Percentiles rank a stretch among this genome's conserved stretches.
Conservation (phyloP, 1,140 invertebrate genomes). For the Rhagoletis zephyria region DNA sequence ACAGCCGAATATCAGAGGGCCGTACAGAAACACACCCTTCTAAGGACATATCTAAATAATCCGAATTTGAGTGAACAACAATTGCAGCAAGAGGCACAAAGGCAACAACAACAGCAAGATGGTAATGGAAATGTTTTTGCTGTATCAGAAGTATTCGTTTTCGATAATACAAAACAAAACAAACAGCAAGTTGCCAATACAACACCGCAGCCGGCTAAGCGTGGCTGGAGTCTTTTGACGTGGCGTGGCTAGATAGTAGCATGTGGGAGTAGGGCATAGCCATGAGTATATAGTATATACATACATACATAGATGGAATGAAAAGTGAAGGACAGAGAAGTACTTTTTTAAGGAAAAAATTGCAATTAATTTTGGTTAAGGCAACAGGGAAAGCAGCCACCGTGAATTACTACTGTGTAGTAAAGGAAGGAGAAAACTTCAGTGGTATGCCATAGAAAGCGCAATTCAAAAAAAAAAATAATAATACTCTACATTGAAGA, state of each 20-base stretch:
- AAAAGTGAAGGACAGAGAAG: background rate
- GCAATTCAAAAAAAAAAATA: background rate
- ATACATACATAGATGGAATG: background rate
- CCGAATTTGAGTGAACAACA: conserved; percentile 53
- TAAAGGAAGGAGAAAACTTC: background rate
- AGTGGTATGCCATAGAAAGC: background rate
- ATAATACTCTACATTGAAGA: background rate
- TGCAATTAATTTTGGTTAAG: background rate
- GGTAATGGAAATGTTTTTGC: conserved; percentile 35
- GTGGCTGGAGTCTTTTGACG: conserved; percentile 69
- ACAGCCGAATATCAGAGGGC: conserved; percentile 69
- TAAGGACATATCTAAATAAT: conserved; percentile 67
- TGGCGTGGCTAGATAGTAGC: conserved; percentile 64
- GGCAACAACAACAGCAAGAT: conserved; percentile 56
- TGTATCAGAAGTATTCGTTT: conserved; percentile 31
- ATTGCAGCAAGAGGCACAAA: conserved; percentile 57
- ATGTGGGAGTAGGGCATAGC: too few species aligned
- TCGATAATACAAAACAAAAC: conserved; percentile 55
- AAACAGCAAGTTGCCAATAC: conserved; percentile 55
- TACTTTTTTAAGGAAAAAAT: background rate
- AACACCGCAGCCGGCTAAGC: conserved; percentile 57
- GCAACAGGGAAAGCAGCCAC: background rate
- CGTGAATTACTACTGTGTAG: conserved; percentile 38
- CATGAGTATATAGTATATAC: background rate
- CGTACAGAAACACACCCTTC: conserved; percentile 69